These are phyloP conservation scores for Standfussiana lucernea DNA, from an alignment of 2,888 invertebrate genomes.

Conservation along the genomic window DNA sequence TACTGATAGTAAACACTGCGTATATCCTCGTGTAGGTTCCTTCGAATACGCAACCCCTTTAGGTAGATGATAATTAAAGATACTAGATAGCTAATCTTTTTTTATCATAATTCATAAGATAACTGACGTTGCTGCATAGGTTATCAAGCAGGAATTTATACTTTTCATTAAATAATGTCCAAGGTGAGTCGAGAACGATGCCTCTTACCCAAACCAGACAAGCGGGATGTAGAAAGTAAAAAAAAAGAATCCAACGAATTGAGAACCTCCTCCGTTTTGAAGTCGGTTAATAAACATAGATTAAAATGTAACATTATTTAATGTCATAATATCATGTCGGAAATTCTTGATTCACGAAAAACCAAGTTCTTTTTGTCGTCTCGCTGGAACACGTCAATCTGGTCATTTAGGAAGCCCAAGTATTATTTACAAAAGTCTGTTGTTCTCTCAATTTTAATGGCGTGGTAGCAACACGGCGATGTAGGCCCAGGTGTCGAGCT, in stretches of 20 bases:
- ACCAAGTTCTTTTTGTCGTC: background rate
- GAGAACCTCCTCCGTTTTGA: background rate
- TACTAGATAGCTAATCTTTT: conserved; percentile 9
- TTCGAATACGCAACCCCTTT: background rate
- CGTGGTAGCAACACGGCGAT: conserved; percentile 75
- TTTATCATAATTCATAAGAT: conserved; percentile 1
- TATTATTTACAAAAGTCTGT: conserved; percentile 37
- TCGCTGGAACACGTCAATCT: conserved; percentile 1
- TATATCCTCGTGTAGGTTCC: background rate
- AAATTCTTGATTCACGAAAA: conserved; percentile 14
- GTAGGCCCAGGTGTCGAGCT: conserved; percentile 83
- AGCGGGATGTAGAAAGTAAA: background rate
- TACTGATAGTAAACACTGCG: background rate
- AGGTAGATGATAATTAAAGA: background rate
- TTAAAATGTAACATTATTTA: conserved; percentile 33
- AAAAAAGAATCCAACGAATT: background rate
- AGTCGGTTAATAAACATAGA: background rate
- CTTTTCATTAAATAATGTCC: background rate
- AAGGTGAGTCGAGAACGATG: background rate
- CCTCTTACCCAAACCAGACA: background rate
- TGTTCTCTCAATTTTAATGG: conserved; percentile 25
- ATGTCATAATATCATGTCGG: conserved; percentile 31
- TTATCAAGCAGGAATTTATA: background rate
- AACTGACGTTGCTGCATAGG: background rate
- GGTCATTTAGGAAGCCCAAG: conserved; percentile 9